These are phyloP conservation scores for Trilocha varians DNA, from an alignment of 2,888 invertebrate species.

Conservation along the genomic window DNA sequence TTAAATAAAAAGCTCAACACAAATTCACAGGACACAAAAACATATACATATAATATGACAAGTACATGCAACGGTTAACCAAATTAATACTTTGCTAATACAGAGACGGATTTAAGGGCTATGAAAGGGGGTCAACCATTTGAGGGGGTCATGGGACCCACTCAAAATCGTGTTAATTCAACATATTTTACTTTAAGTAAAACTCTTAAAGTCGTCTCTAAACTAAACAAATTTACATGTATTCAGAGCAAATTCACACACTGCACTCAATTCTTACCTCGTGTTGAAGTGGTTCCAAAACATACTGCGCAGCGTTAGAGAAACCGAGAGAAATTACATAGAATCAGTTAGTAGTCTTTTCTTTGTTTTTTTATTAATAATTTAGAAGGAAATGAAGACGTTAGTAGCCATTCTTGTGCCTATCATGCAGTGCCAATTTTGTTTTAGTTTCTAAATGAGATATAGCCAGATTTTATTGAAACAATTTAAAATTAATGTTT, in stretches of 20 bases:
- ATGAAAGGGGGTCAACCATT: background rate
- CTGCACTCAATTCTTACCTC: constrained; percentile 85
- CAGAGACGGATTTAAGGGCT: constrained; percentile 4
- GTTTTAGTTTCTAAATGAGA: constrained; percentile 6
- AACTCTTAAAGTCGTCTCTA: constrained; percentile 2
- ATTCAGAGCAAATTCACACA: constrained; percentile 29
- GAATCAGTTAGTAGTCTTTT: constrained; percentile 58
- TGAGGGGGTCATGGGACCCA: background rate
- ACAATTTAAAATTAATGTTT: too few species aligned
- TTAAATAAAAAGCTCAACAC: constrained; percentile 73
- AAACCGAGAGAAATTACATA: constrained; percentile 79
- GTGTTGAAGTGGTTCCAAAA: constrained; percentile 99
- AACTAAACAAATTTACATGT: constrained; percentile 10
- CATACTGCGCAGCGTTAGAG: constrained; percentile 92
- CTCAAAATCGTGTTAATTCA: background rate
- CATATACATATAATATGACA: constrained; percentile 29
- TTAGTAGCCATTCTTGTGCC: constrained; percentile 25
- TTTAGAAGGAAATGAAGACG: constrained; percentile 41
- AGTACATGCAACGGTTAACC: constrained; percentile 15
- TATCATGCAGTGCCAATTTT: constrained; percentile 53
- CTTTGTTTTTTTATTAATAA: constrained; percentile 44
- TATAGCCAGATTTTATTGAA: constrained; percentile 4
- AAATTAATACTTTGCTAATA: constrained; percentile 2
- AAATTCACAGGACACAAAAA: constrained; percentile 76
- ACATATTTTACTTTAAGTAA: background rate